Percentiles rank a stretch among this genome's conserved stretches.
These are phyloP conservation scores for Amphiduros pacificus DNA, from an alignment of 2,888 invertebrate genomes.

Conservation along the genomic window DNA sequence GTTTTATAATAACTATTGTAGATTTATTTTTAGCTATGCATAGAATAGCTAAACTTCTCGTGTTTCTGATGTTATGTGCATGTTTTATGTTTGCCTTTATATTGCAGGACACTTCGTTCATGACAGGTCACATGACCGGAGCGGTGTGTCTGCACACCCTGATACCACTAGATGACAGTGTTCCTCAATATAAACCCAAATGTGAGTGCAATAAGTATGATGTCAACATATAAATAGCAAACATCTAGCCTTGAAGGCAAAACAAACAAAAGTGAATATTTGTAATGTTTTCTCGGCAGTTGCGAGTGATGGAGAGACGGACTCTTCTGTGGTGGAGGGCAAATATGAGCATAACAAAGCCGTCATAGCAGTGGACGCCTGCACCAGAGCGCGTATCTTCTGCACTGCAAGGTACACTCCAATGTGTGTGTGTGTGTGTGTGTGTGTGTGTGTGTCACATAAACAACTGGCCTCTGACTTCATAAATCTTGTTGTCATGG, in stretches of 20 bases:
- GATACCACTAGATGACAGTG: not conserved
- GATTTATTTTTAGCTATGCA: not conserved
- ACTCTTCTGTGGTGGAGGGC: too few relatives aligned
- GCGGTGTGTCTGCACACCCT: conserved; percentile 39
- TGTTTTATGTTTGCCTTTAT: not conserved
- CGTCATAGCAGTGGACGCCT: conserved; percentile 49
- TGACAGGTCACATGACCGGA: conserved; percentile 49
- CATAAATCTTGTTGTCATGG: too few relatives aligned
- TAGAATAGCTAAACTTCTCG: not conserved
- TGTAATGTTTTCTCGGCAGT: too few relatives aligned
- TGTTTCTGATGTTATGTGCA: not conserved
- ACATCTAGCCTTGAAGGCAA: too few relatives aligned
- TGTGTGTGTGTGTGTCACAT: too few relatives aligned
- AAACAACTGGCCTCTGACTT: too few relatives aligned
- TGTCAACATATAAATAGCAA: not conserved
- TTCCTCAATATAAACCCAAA: conserved; percentile 1
- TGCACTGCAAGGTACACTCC: too few relatives aligned
- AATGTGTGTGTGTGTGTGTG: too few relatives aligned
- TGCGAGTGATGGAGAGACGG: too few relatives aligned
- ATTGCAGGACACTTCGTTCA: conserved; percentile 40
- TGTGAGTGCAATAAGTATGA: not conserved
- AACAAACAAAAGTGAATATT: too few relatives aligned
- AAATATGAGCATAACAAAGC: conserved; percentile 43
- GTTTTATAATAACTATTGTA: too few relatives aligned
- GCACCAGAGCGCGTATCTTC: conserved; percentile 37